Evolutionary conservation across 2,797 vertebrate species (phyloP).

Genomic region (Eulemur mongoz): DNA sequence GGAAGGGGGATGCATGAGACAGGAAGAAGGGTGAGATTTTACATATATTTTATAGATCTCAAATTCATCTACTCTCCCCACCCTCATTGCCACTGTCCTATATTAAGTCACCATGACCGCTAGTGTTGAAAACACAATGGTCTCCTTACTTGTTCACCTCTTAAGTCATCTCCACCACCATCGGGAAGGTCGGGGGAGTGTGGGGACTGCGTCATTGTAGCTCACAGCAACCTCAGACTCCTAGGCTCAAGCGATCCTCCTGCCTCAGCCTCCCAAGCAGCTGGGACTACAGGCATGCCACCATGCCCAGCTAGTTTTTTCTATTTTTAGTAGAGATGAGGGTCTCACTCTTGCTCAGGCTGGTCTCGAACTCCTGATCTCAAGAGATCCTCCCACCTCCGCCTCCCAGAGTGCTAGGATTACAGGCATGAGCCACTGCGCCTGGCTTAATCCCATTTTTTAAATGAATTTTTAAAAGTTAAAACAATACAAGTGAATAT

Average conservation of each 20-base stretch:
- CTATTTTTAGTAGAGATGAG: too few relatives aligned
- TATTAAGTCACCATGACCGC: not conserved
- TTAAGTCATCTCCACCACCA: not conserved
- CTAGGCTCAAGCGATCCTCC: too few relatives aligned
- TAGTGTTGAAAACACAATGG: not conserved
- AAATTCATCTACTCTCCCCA: not conserved
- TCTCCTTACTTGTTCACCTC: not conserved
- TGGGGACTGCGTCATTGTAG: not conserved
- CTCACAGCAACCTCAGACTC: too few relatives aligned
- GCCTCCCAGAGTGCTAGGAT: too few relatives aligned
- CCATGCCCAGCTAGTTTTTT: too few relatives aligned
- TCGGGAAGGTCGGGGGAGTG: not conserved
- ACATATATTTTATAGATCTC: not conserved
- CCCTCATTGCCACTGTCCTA: not conserved
- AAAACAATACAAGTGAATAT: not conserved
- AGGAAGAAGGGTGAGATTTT: not conserved
- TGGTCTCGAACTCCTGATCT: too few relatives aligned
- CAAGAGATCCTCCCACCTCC: too few relatives aligned
- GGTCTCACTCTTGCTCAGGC: too few relatives aligned
- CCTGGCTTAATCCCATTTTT: not conserved
- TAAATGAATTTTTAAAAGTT: not conserved
- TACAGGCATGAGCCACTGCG: too few relatives aligned
- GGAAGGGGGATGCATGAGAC: not conserved
- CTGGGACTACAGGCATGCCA: too few relatives aligned
- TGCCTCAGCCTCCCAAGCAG: too few relatives aligned